Percentiles rank a stretch among this genome's conserved stretches.
Evolutionary conservation across 2,113 vertebrate species (phyloP).

Genomic region (Scatophagus argus): DNA sequence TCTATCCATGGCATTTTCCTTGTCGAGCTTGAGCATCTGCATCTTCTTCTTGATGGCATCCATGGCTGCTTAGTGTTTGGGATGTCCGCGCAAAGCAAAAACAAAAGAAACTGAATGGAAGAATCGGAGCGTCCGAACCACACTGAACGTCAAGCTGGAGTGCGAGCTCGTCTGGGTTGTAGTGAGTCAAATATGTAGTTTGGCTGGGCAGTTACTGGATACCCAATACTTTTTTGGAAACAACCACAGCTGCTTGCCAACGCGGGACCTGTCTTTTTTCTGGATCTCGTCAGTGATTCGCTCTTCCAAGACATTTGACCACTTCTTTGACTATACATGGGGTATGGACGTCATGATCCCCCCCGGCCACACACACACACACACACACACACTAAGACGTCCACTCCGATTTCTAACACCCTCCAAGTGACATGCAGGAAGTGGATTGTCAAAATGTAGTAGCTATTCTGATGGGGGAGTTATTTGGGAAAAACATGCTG

Average conservation of each 20-base stretch:
- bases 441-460: conserved; percentile 33
- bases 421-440: conserved; percentile 46
- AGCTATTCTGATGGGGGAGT: conserved; percentile 5
- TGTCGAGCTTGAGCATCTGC: conserved; percentile 99
- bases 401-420: conserved; percentile 83
- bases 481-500: conserved; percentile 30
- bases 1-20: conserved; percentile 98
- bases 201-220: conserved; percentile 86
- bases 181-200: conserved; percentile 91
- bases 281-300: conserved; percentile 87
- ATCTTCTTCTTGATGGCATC: conserved; percentile 99
- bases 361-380: no score
- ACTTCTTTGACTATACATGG: conserved; percentile 89
- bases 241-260: conserved; percentile 77
- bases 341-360: conserved; percentile 77
- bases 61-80: conserved; percentile 88
- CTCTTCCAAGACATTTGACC: conserved; percentile 87
- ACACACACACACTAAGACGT: conserved; percentile 69
- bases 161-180: conserved; percentile 82
- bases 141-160: conserved; percentile 85
- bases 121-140: conserved; percentile 78
- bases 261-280: conserved; percentile 79
- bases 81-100: conserved; percentile 61
- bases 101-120: conserved; percentile 59
- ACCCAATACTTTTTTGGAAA: conserved; percentile 93